A percentile compares a stretch with the other conserved stretches of the same genome.
Conservation (phyloP, 2,888 invertebrate species). For the Octonoba sinensis region DNA sequence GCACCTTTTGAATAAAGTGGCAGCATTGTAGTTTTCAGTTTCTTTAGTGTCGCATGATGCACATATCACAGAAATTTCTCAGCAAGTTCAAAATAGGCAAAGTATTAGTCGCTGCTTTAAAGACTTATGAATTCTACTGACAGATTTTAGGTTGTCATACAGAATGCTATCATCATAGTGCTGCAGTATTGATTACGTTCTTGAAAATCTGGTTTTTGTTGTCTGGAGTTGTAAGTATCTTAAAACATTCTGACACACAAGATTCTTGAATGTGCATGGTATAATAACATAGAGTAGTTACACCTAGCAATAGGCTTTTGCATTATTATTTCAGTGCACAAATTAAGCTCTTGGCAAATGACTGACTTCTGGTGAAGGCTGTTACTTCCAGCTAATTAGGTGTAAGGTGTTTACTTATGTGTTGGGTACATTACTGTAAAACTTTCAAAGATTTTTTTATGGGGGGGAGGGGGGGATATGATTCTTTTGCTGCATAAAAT, state of each 20-base stretch:
- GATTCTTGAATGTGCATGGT: constrained; percentile 35
- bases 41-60: too few relatives aligned
- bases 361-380: too few relatives aligned
- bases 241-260: constrained; percentile 11
- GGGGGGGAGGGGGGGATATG: too few relatives aligned
- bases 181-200: constrained; percentile 19
- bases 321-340: not conserved
- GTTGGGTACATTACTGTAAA: too few relatives aligned
- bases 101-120: constrained; percentile 4
- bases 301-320: constrained; percentile 26
- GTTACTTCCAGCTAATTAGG: too few relatives aligned
- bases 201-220: constrained; percentile 12
- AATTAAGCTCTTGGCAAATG: not conserved
- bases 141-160: constrained; percentile 51
- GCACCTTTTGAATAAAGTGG: too few relatives aligned
- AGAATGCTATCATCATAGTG: constrained; percentile 11
- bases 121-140: constrained; percentile 42
- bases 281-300: constrained; percentile 20
- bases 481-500: too few relatives aligned
- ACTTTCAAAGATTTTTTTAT: too few relatives aligned
- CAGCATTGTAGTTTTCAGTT: too few relatives aligned
- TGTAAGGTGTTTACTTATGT: too few relatives aligned
- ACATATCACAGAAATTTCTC: too few relatives aligned
- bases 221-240: constrained; percentile 50
- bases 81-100: not conserved